A percentile compares a stretch with the other conserved stretches of the same genome.
These are phyloP conservation scores for Neofelis nebulosa DNA, from an alignment of 2,113 vertebrate species.

Conservation along the genomic window DNA sequence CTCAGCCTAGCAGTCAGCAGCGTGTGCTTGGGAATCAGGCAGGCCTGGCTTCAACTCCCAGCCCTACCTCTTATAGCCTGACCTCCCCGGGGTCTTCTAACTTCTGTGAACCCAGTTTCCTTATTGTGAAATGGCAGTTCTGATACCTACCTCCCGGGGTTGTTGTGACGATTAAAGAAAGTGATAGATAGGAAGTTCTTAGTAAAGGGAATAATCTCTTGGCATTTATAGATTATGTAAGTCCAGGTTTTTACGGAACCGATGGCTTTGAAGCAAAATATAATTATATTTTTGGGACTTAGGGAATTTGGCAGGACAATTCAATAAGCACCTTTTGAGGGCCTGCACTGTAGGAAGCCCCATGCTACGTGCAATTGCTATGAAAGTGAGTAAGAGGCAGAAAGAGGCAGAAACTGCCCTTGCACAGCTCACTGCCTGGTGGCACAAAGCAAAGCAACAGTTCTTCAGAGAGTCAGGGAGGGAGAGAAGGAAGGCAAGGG, in stretches of 20 bases:
- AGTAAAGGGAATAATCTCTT: not conserved
- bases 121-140: not conserved
- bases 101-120: not conserved
- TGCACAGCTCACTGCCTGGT: not conserved
- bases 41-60: not conserved
- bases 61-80: not conserved
- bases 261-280: slow-evolving; percentile 1
- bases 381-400: no score
- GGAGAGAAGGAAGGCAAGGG: not conserved
- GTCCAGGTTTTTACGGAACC: not conserved
- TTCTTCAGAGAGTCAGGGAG: accelerated
- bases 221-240: not conserved
- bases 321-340: not conserved
- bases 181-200: not conserved
- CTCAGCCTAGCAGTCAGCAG: not conserved
- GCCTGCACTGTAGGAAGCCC: not conserved
- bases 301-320: not conserved
- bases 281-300: not conserved
- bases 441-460: not conserved
- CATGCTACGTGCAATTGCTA: not conserved
- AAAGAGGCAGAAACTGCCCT: not conserved
- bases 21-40: not conserved
- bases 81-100: not conserved
- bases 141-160: not conserved
- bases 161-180: not conserved